Conservation (phyloP, 2,888 invertebrate species). For the Nezara viridula region DNA sequence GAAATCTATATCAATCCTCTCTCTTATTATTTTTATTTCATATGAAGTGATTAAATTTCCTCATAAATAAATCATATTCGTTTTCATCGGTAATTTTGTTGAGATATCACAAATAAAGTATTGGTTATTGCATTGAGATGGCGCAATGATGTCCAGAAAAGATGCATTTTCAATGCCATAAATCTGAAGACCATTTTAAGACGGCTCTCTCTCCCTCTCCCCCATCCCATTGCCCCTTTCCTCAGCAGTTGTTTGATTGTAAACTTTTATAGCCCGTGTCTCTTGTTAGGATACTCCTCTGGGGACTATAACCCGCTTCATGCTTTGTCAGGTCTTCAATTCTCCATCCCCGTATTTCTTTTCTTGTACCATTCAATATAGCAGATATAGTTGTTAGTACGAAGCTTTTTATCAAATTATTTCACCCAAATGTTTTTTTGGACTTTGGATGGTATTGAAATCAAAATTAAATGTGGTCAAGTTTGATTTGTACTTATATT, state of each 20-base stretch:
- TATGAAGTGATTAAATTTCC: no score
- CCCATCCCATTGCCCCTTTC: not conserved
- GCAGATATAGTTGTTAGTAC: not conserved
- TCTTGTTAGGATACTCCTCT: conserved; percentile 5
- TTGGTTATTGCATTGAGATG: no score
- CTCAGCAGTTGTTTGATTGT: conserved; percentile 2
- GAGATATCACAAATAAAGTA: no score
- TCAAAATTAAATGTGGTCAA: no score
- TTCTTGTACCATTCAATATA: not conserved
- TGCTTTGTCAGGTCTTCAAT: conserved; percentile 16
- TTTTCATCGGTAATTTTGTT: no score
- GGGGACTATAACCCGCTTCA: not conserved
- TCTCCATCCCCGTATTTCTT: not conserved
- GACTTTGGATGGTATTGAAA: no score
- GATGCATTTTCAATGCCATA: not conserved
- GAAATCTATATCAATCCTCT: no score
- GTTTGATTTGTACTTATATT: no score
- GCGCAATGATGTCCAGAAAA: not conserved
- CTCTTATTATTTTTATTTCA: no score
- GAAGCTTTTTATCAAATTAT: no score
- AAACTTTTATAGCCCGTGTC: not conserved
- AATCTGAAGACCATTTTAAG: not conserved
- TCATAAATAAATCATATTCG: no score
- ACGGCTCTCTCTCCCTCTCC: not conserved
- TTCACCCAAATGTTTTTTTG: no score